Base-by-base conservation (phyloP, 1,140 invertebrate species). In the Tribolium castaneum region DNA sequence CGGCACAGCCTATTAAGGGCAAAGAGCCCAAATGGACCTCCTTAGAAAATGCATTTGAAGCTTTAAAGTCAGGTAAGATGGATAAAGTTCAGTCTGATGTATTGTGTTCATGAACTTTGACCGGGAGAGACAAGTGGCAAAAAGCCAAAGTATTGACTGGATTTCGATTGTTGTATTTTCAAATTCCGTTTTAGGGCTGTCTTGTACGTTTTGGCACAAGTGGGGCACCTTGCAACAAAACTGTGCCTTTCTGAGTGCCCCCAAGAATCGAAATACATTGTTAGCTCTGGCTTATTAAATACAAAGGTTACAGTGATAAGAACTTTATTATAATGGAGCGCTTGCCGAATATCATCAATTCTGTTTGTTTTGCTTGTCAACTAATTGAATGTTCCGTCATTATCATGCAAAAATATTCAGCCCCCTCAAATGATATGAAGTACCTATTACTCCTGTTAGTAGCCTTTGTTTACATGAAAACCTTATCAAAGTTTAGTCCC, bases 21-120 rank as follows among this genome's bases (percentile, higher is more conserved):
- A 87, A 86, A 66, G 85, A 88, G 76, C 88, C 88, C 9, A 88
- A 87, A 84, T 87, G 84, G 83, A 80, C 81, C 6, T 79, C 84
- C 6, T 83, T 87, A 12, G 86, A 88, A 71, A 85, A 88, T 77
- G 87, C 87, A 22, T 87, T 89, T 39, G 80, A 85, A 80, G 82
- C 83, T 51, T 84, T 89, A 30, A 85, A 88, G 81, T 88, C 87
- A 45, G 85, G 87, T 88, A 84, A 82, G 80, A n/a, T 35, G 19
- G n/a, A 13, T 54, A n/a, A 25, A 25, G 19, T 59, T 30, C 22
- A 59, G 2, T 22, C 6, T n/a, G n/a, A n/a, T n/a, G 7, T 22
- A 2, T 45, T 45, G 39, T 59, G 22, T 59, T 30, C 59, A 35
- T 66, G 59, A 66, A 66, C 59, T 66, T 66, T 66, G 59, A 35